Conservation (phyloP, 2,888 invertebrate genomes). For the Schrankia costaestrigalis region DNA sequence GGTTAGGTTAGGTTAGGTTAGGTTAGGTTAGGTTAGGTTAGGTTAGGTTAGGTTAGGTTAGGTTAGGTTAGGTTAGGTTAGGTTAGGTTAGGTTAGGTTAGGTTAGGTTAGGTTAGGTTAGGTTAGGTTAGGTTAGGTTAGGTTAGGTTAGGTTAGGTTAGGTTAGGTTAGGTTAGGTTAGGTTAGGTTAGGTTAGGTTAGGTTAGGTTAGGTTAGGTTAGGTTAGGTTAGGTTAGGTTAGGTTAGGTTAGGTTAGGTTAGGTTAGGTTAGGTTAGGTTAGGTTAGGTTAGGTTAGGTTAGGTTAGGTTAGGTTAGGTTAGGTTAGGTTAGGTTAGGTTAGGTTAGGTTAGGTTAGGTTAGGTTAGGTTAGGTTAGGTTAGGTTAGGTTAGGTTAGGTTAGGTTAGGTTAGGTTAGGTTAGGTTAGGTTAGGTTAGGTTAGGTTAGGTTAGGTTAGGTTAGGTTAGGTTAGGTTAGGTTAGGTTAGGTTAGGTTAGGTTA, state of each 20-base stretch:
- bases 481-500: conserved; percentile 22
- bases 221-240: conserved; percentile 24
- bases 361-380: conserved; percentile 4
- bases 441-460: conserved; percentile 25
- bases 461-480: conserved; percentile 24
- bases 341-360: conserved; percentile 5
- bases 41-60: conserved; percentile 34
- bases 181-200: conserved; percentile 14
- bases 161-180: conserved; percentile 22
- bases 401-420: conserved; percentile 30
- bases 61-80: conserved; percentile 9
- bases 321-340: conserved; percentile 5
- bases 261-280: conserved; percentile 6
- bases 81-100: conserved; percentile 21
- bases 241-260: conserved; percentile 7
- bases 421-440: conserved; percentile 24
- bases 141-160: conserved; percentile 22
- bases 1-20: conserved; percentile 11
- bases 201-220: conserved; percentile 36
- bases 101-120: conserved; percentile 17
- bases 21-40: conserved; percentile 15
- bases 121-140: conserved; percentile 25
- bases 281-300: conserved; percentile 6
- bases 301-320: conserved; percentile 5
- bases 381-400: conserved; percentile 18